Percentiles rank a stretch among this genome's conserved stretches.
Conservation (phyloP, 2,888 invertebrate genomes). For the Lamproptera curius region DNA sequence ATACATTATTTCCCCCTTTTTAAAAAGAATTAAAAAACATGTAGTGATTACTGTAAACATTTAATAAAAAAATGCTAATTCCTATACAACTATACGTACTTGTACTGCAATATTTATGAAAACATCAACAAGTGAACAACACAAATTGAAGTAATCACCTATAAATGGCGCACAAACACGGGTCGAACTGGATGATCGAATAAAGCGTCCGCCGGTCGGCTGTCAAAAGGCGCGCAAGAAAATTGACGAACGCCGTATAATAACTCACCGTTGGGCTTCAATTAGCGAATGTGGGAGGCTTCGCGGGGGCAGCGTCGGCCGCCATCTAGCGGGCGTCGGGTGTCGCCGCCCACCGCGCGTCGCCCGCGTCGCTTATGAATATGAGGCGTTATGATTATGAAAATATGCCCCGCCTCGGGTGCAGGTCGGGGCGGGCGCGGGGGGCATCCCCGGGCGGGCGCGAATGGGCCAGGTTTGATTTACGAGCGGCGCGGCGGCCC, state of each 20-base stretch:
- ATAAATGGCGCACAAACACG: too few relatives aligned
- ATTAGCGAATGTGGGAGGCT: constrained; percentile 74
- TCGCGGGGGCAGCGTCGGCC: constrained; percentile 49
- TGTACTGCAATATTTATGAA: not conserved
- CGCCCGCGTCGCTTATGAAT: constrained; percentile 76
- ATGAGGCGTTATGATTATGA: constrained; percentile 79
- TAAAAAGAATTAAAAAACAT: too few relatives aligned
- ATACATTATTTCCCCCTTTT: too few relatives aligned
- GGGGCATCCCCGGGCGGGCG: constrained; percentile 81
- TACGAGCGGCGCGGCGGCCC: constrained; percentile 81
- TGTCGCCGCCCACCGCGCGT: constrained; percentile 37
- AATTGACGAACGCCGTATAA: constrained; percentile 62
- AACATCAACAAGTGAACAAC: too few relatives aligned
- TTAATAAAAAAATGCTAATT: too few relatives aligned
- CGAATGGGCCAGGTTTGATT: constrained; percentile 82
- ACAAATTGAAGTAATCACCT: too few relatives aligned
- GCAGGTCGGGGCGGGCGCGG: constrained; percentile 81
- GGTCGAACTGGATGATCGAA: not conserved
- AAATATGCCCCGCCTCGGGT: constrained; percentile 79
- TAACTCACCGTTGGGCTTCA: constrained; percentile 63
- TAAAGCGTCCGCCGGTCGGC: not conserved
- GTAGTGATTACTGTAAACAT: too few relatives aligned
- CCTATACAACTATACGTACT: too few relatives aligned
- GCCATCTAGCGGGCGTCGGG: constrained; percentile 73
- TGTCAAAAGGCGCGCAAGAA: constrained; percentile 24